These are phyloP conservation scores for Neodiprion pinetum DNA, from an alignment of 1,140 invertebrate species.

Conservation along the genomic window DNA sequence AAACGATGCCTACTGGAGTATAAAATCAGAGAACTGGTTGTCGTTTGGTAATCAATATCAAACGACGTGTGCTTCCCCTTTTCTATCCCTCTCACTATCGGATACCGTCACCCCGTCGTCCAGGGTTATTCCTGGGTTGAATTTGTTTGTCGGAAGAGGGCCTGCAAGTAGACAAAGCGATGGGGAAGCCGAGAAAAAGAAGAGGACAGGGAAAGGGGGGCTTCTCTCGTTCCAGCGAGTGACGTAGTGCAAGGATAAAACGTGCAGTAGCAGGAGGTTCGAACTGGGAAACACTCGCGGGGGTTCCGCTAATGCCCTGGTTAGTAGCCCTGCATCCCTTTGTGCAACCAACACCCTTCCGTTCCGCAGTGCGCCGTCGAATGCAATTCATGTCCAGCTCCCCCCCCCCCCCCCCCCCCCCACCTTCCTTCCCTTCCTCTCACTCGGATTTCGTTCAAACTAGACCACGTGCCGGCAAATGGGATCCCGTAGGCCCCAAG, in stretches of 20 bases:
- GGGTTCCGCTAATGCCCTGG: conserved; percentile 1
- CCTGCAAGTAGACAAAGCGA: background rate
- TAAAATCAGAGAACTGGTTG: conserved; percentile 2
- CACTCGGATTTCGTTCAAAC: background rate
- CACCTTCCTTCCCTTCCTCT: background rate
- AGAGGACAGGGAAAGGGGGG: background rate
- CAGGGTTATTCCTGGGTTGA: background rate
- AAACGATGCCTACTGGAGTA: conserved; percentile 1
- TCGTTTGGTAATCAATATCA: conserved; percentile 7
- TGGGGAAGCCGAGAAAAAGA: background rate
- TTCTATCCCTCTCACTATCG: background rate
- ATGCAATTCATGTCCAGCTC: background rate
- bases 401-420: background rate
- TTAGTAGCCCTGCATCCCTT: conserved; percentile 1
- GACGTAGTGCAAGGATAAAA: no score
- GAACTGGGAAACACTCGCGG: background rate
- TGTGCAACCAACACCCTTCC: background rate
- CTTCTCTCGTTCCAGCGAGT: no score
- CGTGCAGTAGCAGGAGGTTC: background rate
- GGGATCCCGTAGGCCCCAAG: background rate
- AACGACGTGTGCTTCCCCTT: conserved; percentile 4
- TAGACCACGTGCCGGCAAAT: background rate
- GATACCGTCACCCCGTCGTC: no score
- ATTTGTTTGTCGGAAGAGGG: background rate
- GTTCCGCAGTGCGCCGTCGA: background rate